Base-by-base conservation (phyloP, 2,888 invertebrate genomes). In the Limnephilus lunatus region DNA sequence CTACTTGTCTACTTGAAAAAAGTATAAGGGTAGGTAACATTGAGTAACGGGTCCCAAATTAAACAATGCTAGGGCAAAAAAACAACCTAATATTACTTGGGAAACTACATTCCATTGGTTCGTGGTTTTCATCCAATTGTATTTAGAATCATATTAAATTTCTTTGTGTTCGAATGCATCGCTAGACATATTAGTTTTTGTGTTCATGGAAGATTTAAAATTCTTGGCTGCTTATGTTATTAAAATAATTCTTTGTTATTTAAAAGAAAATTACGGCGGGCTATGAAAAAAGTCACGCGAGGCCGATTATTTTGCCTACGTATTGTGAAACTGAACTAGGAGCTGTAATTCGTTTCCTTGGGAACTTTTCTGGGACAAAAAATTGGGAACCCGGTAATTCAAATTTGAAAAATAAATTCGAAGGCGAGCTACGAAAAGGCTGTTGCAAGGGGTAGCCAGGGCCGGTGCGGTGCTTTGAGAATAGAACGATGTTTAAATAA, bases 161-260 rank as follows among this genome's bases (percentile, higher is more conserved):
- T 44, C 30, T 30, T 89, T 81, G 39, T 81, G 15, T 30, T 44
- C 30, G 31, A 30, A 44, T n/a, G 19, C 81, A 44, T 32, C 89
- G 80, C 39, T 80, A 85, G 91, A 92, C 89, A 90, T 35, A n/a
- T 39, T 86, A 31, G 31, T 88, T 80, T 88, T 88, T 80, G 83
- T 68, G 89, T 85, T 39, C 89, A 68, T 53, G 91, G 85, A 92
- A 90, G 89, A 92, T 90, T 88, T 85, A 48, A 85, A 53, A 81
- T 31, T 88, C 88, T 68, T 35, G 19, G 53, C 88, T 88, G 35
- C 91, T 91, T 90, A 80, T 90, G 90, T 92, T 92, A 93, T 93
- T 93, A 93, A 91, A 93, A 92, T 93, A 93, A 93, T 93, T 92
- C 92, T 92, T 92, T 89, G 93, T 93, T 92, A 93, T 93, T 93